phyloP scores from a whole-genome alignment of 2,113 vertebrate genomes.

The Neofelis nebulosa region DNA sequence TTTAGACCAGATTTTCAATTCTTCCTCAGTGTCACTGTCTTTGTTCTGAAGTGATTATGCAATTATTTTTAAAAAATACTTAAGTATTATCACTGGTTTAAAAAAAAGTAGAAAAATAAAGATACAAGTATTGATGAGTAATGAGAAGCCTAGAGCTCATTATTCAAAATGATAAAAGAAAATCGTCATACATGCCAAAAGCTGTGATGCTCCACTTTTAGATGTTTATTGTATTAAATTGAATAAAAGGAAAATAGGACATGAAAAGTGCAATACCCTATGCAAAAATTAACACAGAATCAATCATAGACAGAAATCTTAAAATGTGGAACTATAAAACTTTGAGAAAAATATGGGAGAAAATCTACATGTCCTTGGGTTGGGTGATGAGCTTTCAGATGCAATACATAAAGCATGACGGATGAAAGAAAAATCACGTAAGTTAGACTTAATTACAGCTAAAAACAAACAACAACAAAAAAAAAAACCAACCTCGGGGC shows the following conservation, averaged over 20 bases:
- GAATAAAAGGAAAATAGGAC: neutral
- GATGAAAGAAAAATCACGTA: neutral
- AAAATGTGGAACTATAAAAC: neutral
- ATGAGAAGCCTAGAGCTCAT: neutral
- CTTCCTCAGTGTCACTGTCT: neutral
- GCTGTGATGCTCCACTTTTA: neutral
- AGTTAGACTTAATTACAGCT: neutral
- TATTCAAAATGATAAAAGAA: neutral
- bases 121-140: neutral
- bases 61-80: neutral
- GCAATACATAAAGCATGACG: neutral
- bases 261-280: neutral
- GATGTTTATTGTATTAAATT: neutral
- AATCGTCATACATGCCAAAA: neutral
- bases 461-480: neutral
- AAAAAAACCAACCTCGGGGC: too few relatives aligned
- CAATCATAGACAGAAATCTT: neutral
- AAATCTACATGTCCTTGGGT: neutral
- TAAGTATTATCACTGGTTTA: neutral
- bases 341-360: neutral
- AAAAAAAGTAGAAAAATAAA: neutral
- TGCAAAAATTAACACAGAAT: neutral
- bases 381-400: neutral
- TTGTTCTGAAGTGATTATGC: neutral
- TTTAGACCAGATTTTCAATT: neutral